phyloP scores from a whole-genome alignment of 2,113 vertebrate species.

The Cettia cetti region DNA sequence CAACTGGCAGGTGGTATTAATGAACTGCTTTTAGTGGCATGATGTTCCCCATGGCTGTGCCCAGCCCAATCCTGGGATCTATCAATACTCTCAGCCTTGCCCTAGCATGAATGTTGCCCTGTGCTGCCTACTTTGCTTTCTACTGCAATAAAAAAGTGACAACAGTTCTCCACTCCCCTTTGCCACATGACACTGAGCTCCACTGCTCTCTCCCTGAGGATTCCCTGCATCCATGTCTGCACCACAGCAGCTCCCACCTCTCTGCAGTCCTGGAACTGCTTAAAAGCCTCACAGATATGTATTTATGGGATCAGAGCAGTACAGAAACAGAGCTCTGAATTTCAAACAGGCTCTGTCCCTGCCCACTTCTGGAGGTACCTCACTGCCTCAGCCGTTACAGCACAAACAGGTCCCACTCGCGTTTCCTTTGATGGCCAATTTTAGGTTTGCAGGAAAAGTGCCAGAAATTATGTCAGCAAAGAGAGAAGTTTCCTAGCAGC shows the following conservation, averaged over 20 bases:
- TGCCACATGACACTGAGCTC: fast-evolving
- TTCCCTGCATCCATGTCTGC: not conserved
- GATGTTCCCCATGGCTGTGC: not conserved
- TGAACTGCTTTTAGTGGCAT: not conserved
- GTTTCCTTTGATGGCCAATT: not conserved
- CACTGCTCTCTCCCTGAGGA: not conserved
- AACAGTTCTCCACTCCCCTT: not conserved
- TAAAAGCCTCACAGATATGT: not conserved
- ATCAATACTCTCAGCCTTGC: not conserved
- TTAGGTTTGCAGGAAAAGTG: not conserved
- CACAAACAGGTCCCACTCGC: not conserved
- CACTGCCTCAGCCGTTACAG: not conserved
- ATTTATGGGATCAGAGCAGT: not conserved
- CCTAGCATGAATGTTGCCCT: fast-evolving
- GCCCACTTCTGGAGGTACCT: not conserved
- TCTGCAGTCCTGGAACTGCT: not conserved
- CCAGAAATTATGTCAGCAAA: not conserved
- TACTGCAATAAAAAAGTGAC: not conserved
- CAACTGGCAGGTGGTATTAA: not conserved
- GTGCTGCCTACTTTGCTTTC: not conserved
- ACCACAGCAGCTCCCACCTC: not conserved
- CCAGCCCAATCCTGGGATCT: not conserved
- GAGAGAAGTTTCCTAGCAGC: not conserved
- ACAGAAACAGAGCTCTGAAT: not conserved
- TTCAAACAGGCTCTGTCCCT: not conserved